phyloP scores from a whole-genome alignment of 1,140 invertebrate genomes.

The Drosophila willistoni region DNA sequence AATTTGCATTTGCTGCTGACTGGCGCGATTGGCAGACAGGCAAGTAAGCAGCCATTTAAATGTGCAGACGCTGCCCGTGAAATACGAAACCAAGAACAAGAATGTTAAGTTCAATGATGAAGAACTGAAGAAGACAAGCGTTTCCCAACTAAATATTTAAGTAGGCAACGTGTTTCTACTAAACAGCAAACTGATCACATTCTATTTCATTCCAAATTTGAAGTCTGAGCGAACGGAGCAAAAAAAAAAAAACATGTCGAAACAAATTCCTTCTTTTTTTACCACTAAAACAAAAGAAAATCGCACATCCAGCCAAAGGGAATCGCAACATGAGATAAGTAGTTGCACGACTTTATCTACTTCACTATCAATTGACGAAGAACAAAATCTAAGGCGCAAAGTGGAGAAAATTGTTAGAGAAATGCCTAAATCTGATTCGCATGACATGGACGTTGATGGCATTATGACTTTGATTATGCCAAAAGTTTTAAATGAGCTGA shows the following conservation, averaged over 20 bases:
- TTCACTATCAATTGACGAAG: background rate
- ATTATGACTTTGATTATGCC: conserved; percentile 38
- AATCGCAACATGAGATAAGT: conserved; percentile 22
- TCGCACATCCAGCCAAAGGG: background rate
- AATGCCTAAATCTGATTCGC: background rate
- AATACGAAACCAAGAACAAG: background rate
- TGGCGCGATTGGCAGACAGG: conserved; percentile 60
- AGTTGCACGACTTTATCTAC: background rate
- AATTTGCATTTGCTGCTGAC: conserved; percentile 79
- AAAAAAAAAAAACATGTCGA: background rate
- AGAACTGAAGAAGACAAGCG: conserved; percentile 29
- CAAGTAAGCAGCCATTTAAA: too few relatives aligned
- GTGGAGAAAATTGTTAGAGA: conserved; percentile 25
- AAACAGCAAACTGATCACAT: background rate
- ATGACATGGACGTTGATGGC: background rate
- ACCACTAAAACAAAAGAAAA: background rate
- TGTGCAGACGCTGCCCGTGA: background rate
- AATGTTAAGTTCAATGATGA: background rate
- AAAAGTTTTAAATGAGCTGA: conserved; percentile 35
- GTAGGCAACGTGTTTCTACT: conserved; percentile 2
- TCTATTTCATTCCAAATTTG: background rate
- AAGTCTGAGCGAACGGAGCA: background rate
- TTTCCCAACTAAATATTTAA: conserved; percentile 57
- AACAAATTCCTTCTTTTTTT: background rate
- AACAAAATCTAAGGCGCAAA: conserved; percentile 12